Conservation (phyloP, 2,888 invertebrate species). For the Sycophila texana region DNA sequence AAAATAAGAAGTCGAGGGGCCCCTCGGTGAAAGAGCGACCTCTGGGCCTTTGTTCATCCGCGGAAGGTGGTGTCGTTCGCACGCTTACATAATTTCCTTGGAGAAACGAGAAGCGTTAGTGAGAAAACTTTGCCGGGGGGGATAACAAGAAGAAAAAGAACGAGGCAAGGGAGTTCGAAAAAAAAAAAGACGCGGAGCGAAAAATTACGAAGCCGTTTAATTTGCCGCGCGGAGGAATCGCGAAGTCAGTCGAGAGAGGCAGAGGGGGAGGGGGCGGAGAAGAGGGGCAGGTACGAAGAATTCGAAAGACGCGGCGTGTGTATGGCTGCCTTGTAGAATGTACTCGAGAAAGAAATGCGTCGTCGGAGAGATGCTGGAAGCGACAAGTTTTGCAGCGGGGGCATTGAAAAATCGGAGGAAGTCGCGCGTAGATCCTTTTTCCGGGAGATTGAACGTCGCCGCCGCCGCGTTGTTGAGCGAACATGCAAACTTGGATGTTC, state of each 20-base stretch:
- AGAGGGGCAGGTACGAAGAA: background rate
- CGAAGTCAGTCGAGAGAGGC: background rate
- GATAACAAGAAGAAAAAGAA: too few relatives aligned
- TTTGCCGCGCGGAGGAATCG: background rate
- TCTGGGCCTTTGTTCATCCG: background rate
- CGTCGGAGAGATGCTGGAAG: background rate
- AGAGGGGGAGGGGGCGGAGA: too few relatives aligned
- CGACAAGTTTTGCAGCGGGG: conserved; percentile 19
- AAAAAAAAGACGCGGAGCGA: background rate
- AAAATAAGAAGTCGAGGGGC: conserved; percentile 8
- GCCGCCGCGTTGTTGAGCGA: conserved; percentile 28
- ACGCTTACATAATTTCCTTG: conserved; percentile 1
- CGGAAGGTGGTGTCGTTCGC: conserved; percentile 2
- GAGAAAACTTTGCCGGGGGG: background rate
- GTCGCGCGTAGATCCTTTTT: conserved; percentile 20
- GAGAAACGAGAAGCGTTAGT: background rate
- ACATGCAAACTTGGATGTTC: conserved; percentile 39
- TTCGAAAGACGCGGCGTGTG: background rate
- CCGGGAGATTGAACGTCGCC: conserved; percentile 22
- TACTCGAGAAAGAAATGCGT: background rate
- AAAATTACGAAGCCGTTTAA: conserved; percentile 1
- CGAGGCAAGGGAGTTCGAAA: too few relatives aligned
- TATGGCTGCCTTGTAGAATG: background rate
- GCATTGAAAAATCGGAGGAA: conserved; percentile 27
- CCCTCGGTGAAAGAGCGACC: background rate